Conservation (phyloP, 1,140 invertebrate species). For the Drosophila serrata region DNA sequence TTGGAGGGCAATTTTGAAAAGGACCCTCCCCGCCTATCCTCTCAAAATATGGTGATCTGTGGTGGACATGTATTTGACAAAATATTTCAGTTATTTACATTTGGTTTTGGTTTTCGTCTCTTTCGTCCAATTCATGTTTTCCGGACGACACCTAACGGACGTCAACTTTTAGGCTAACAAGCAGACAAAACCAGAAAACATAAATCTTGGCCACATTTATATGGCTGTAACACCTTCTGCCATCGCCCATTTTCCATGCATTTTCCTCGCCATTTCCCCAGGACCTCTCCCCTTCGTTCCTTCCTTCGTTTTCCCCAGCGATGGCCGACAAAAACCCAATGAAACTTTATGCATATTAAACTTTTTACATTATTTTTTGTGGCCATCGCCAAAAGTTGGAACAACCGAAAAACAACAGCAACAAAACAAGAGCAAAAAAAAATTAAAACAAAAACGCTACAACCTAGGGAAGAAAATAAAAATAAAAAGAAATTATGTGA, state of each 20-base stretch:
- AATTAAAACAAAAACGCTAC: conserved; percentile 10
- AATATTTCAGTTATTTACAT: conserved; percentile 78
- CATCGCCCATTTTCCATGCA: conserved; percentile 13
- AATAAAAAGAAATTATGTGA: conserved; percentile 46
- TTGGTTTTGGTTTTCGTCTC: conserved; percentile 25
- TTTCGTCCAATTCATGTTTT: conserved; percentile 8
- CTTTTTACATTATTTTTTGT: conserved; percentile 82
- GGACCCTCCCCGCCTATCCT: neutral
- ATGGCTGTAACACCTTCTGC: conserved; percentile 63
- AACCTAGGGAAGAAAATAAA: conserved; percentile 7
- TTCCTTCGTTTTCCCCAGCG: conserved; percentile 10
- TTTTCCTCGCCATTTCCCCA: conserved; percentile 10
- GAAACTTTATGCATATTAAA: conserved; percentile 82
- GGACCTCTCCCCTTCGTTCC: neutral
- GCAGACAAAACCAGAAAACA: conserved; percentile 77
- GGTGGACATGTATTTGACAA: conserved; percentile 67
- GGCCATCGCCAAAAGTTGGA: conserved; percentile 69
- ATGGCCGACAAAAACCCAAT: conserved; percentile 67
- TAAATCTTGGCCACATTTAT: conserved; percentile 82
- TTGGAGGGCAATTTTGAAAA: conserved; percentile 30
- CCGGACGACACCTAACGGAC: conserved; percentile 42
- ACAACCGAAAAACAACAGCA: conserved; percentile 36
- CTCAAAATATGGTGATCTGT: neutral
- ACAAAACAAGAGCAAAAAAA: conserved; percentile 18
- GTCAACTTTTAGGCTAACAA: conserved; percentile 78